Evolutionary conservation across 2,113 vertebrate genomes (phyloP).

Genomic region (Galeopterus variegatus): DNA sequence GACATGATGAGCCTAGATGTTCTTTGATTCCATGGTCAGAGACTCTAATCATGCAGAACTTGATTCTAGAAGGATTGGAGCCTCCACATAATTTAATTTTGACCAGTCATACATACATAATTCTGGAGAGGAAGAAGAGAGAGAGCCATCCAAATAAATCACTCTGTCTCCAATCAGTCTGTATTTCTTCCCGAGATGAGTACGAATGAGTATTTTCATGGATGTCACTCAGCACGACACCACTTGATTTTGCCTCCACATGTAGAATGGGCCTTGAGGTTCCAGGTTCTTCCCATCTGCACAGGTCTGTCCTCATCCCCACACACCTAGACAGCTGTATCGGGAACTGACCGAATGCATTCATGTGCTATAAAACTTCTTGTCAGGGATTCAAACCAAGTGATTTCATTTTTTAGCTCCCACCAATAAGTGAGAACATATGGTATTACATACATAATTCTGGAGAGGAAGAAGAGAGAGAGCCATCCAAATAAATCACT

Average conservation of each 20-base stretch:
- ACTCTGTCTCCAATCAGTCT: not conserved
- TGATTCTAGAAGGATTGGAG: conserved; percentile 36
- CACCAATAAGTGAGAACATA: no score
- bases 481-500: conserved; percentile 48
- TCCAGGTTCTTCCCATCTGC: not conserved
- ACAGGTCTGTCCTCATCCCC: not conserved
- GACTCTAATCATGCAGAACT: conserved; percentile 29
- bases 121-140: conserved; percentile 53
- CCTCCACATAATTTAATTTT: conserved; percentile 6
- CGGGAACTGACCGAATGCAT: conserved; percentile 45
- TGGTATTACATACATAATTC: not conserved
- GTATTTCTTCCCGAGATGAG: conserved; percentile 12
- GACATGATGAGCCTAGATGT: not conserved
- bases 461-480: conserved; percentile 33
- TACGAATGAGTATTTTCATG: not conserved
- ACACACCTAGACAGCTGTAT: not conserved
- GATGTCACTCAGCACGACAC: not conserved
- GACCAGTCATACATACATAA: not conserved
- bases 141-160: conserved; percentile 48
- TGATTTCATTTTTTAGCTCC: no score
- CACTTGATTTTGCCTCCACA: not conserved
- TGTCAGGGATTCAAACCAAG: conserved; percentile 45
- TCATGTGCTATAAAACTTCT: conserved; percentile 61
- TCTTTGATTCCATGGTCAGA: not conserved
- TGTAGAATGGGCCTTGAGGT: not conserved